A percentile compares a stretch with the other conserved stretches of the same genome.
Conservation (phyloP, 2,113 vertebrate species). For the Coptodon bakossiorum region DNA sequence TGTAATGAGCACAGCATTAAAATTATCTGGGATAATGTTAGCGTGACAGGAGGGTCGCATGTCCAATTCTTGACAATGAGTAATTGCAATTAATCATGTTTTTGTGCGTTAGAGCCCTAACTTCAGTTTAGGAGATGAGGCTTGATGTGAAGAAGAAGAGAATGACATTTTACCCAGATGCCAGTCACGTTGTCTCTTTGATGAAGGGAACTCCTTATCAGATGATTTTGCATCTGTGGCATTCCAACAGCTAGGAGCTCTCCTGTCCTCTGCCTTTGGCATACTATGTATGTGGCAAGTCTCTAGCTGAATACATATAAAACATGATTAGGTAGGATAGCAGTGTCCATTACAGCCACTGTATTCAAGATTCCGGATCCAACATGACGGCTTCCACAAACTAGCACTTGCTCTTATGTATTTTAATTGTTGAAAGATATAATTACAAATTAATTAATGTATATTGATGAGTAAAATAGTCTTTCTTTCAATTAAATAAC, state of each 20-base stretch:
- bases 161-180: background rate
- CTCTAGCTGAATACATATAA: background rate
- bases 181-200: background rate
- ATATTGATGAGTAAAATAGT: background rate
- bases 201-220: background rate
- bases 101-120: background rate
- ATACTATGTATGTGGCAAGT: background rate
- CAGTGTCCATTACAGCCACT: background rate
- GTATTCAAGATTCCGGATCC: rapidly evolving
- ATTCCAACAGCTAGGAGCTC: background rate
- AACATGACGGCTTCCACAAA: background rate
- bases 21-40: background rate
- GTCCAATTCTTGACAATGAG: background rate
- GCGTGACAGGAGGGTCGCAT: background rate
- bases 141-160: background rate
- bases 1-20: background rate
- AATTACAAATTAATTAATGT: background rate
- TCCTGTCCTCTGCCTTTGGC: background rate
- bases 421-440: rapidly evolving
- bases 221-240: rapidly evolving
- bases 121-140: background rate
- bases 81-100: background rate
- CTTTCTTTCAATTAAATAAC: background rate
- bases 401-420: background rate
- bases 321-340: background rate